Conservation (phyloP, 1,140 invertebrate genomes). For the Nephotettix cincticeps region DNA sequence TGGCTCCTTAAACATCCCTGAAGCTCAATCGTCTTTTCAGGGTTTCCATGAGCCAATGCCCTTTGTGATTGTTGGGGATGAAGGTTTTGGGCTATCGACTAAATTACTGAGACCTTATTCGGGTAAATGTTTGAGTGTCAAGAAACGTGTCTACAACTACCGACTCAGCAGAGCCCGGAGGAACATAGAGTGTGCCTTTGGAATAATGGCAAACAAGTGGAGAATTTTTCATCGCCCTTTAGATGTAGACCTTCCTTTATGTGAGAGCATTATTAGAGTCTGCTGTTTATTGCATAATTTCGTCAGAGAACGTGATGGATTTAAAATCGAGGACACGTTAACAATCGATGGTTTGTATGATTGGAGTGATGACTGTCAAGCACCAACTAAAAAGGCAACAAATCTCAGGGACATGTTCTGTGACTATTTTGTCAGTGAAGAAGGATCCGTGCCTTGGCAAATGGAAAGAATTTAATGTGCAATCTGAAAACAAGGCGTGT, state of each 20-base stretch:
- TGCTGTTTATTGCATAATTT: constrained; percentile 32
- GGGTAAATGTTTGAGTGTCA: neutral
- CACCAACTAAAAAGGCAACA: neutral
- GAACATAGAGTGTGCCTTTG: constrained; percentile 43
- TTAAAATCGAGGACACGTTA: too few species aligned
- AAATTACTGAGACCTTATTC: constrained; percentile 42
- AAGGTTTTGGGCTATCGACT: constrained; percentile 46
- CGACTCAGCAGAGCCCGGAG: constrained; percentile 37
- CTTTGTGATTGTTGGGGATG: constrained; percentile 44
- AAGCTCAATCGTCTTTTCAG: neutral
- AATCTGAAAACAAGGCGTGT: too few species aligned
- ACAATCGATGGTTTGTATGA: neutral
- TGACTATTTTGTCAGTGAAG: constrained; percentile 25
- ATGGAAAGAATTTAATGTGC: constrained; percentile 18
- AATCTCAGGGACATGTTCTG: constrained; percentile 3
- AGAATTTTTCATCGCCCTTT: constrained; percentile 41
- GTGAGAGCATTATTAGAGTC: constrained; percentile 34
- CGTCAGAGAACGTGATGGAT: constrained; percentile 2
- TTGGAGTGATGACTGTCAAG: neutral
- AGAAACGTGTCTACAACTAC: constrained; percentile 42
- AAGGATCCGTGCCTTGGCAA: constrained; percentile 28
- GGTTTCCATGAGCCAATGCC: neutral
- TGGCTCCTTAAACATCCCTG: neutral
- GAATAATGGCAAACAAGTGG: constrained; percentile 44
- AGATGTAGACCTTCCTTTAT: constrained; percentile 35